phyloP scores from a whole-genome alignment of 2,113 vertebrate genomes.

The Aythya baeri region DNA sequence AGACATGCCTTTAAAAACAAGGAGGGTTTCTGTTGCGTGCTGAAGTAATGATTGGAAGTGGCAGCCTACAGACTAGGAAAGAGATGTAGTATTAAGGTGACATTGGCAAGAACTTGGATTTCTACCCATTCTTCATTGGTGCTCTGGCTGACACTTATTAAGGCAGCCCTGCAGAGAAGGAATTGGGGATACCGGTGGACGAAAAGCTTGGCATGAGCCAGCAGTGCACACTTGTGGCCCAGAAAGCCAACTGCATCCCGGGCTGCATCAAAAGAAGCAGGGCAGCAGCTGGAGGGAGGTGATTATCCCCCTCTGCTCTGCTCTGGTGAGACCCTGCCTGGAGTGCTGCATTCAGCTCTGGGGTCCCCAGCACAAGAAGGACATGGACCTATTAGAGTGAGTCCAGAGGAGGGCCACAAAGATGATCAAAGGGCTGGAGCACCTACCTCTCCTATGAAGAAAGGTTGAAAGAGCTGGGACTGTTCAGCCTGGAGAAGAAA shows the following conservation, averaged over 20 bases:
- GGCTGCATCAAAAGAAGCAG: no score
- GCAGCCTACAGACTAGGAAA: not conserved
- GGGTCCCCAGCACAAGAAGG: not conserved
- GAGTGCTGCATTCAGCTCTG: not conserved
- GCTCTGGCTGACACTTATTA: not conserved
- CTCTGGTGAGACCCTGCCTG: no score
- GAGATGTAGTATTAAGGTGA: not conserved
- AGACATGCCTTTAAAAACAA: not conserved
- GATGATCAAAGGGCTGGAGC: not conserved
- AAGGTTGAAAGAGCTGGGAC: not conserved
- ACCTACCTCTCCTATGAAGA: not conserved
- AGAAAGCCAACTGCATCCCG: no score
- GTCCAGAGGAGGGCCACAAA: not conserved
- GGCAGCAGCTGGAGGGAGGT: no score
- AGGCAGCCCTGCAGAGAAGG: no score
- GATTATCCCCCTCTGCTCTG: no score
- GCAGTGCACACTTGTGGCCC: no score
- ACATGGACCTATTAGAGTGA: not conserved
- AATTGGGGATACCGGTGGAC: no score
- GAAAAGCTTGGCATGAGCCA: no score
- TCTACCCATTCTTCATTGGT: not conserved
- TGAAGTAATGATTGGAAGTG: not conserved
- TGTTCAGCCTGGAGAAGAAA: not conserved
- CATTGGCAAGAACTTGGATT: not conserved
- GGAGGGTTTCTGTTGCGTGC: not conserved